Evolutionary conservation across 2,113 vertebrate genomes (phyloP).

Genomic region (Melozone crissalis): DNA sequence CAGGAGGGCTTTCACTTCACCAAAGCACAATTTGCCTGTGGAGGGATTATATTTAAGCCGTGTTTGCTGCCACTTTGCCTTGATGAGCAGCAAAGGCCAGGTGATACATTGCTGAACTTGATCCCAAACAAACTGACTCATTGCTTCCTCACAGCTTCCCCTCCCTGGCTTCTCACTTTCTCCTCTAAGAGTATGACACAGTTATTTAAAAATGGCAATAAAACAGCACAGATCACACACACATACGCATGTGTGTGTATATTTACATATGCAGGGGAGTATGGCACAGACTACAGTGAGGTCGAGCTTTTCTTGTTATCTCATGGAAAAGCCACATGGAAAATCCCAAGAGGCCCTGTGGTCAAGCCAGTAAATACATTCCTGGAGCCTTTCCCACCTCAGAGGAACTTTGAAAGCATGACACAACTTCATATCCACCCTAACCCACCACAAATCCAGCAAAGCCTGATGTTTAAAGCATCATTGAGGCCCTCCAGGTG

Average conservation of each 20-base stretch:
- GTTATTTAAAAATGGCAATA: background rate
- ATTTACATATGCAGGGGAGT: background rate
- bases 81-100: background rate
- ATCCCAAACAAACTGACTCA: background rate
- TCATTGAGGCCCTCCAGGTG: background rate
- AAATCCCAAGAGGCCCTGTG: background rate
- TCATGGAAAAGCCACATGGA: background rate
- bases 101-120: background rate
- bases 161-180: background rate
- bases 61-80: background rate
- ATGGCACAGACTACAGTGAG: background rate
- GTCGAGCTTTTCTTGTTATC: background rate
- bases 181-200: background rate
- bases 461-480: background rate
- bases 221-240: background rate
- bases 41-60: background rate
- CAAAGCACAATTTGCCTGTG: background rate
- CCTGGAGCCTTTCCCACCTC: background rate
- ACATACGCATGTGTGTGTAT: background rate
- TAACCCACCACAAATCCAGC: background rate
- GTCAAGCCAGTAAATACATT: background rate
- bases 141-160: background rate
- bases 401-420: background rate
- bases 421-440: accelerated
- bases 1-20: background rate